Conservation (phyloP, 92 coral and sea anemone genomes). For the Umimayanthus chanpuru region DNA sequence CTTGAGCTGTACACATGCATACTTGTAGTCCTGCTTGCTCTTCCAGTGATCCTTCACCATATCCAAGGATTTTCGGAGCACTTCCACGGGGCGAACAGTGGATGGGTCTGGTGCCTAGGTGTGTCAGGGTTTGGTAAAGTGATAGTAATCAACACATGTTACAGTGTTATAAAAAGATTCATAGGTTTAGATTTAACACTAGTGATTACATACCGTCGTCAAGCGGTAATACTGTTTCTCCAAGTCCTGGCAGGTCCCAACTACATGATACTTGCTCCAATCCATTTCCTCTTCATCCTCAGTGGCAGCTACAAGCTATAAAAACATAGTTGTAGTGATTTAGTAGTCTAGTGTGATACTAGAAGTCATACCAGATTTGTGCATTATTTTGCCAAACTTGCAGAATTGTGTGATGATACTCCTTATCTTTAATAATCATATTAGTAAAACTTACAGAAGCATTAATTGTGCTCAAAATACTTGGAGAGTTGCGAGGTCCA, state of each 20-base stretch:
- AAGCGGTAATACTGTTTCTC: constrained; percentile 87
- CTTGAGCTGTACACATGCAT: constrained; percentile 92
- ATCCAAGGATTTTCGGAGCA: constrained; percentile 77
- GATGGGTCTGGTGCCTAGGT: constrained; percentile 95
- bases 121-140: not conserved
- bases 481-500: constrained; percentile 64
- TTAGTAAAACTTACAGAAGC: constrained; percentile 70
- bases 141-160: not conserved
- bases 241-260: constrained; percentile 92
- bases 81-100: constrained; percentile 89
- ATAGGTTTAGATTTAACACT: not conserved
- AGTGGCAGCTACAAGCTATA: constrained; percentile 33
- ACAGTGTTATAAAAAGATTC: not conserved
- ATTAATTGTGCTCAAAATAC: constrained; percentile 75
- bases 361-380: no score
- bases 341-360: not conserved
- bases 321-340: not conserved
- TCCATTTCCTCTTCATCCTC: constrained; percentile 97
- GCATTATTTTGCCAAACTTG: not conserved
- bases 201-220: constrained; percentile 70
- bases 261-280: constrained; percentile 96
- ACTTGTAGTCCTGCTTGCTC: constrained; percentile 81
- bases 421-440: not conserved
- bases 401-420: not conserved
- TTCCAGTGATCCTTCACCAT: constrained; percentile 91